Evolutionary conservation across 2,113 vertebrate species (phyloP).

Genomic region (Stigmatopora nigra): DNA sequence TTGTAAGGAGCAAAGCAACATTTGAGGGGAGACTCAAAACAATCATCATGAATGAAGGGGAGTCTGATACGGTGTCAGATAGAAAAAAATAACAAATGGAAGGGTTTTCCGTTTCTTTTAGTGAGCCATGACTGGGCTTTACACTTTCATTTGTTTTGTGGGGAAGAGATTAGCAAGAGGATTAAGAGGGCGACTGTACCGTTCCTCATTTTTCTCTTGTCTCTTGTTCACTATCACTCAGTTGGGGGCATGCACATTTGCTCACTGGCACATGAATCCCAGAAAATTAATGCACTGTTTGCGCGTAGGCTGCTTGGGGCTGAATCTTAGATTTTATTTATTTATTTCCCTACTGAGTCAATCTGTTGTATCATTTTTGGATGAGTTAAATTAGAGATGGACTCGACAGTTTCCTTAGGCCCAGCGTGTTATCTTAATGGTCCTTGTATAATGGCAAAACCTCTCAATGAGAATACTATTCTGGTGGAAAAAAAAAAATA

Average conservation of each 20-base stretch:
- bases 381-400: neutral
- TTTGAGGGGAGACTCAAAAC: constrained; percentile 34
- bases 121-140: constrained; percentile 58
- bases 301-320: neutral
- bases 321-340: neutral
- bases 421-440: neutral
- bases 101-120: constrained; percentile 55
- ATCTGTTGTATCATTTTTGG: neutral
- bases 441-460: neutral
- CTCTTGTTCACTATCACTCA: constrained; percentile 22
- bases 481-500: neutral
- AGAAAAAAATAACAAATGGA: constrained; percentile 47
- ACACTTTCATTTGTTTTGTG: constrained; percentile 70
- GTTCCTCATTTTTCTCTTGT: constrained; percentile 44
- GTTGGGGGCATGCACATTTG: constrained; percentile 12
- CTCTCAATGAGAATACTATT: neutral
- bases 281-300: neutral
- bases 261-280: constrained; percentile 16
- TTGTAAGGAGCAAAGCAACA: constrained; percentile 36
- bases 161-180: constrained; percentile 63
- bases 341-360: neutral
- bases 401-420: neutral
- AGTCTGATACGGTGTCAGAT: constrained; percentile 22
- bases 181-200: constrained; percentile 61
- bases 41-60: constrained; percentile 31